Evolutionary conservation across 2,797 vertebrate genomes (phyloP), one percentile per base, ranked within the genome.

Genomic region (Poeciliopsis paucimaculata): DNA sequence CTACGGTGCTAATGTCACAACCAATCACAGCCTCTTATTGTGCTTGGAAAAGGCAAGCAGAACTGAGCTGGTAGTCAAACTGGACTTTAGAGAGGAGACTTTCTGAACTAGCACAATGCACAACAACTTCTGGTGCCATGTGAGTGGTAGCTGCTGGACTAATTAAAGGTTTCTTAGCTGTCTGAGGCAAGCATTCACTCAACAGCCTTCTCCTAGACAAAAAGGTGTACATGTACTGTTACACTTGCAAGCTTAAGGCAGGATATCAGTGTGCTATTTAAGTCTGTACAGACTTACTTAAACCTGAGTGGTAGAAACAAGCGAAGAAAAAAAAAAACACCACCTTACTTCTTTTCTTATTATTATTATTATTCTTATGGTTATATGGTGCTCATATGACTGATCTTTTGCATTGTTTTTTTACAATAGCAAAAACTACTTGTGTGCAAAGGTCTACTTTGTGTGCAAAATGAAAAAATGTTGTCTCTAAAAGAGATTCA

Each of bases 401-500:
- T 89, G 88, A 91, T 85, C 80, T 91, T 94, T 94, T 92, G 88
- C 93, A 94, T 93, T 91, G 91, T 93, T 94, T 93, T 94, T 90
- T 95, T 92, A 93, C 94, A 94, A 94, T 95, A 95, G 94, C 93
- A 91, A 93, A 73, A 82, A 90, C 85, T 95, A 95, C 93, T 96
- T 95, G 93, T 93, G 92, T 95, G 89, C 95, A 95, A 95, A 95
- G 93, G 94, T 92, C 89, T 95, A 93, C 95, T 94, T 95, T 94
- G 95, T 94, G 92, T 95, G 82, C 93, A 95, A 94, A 90, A 64
- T 84, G 77, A 84, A 84, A 86, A 85, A 87, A 91, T 68, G 76
- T 92, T 95, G 95, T 96, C 96, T 96, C 96, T 96, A 96, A 96
- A 86, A 96, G 96, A 96, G 96, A 96, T 94, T 91, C 90, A 92